Conservation (phyloP, 2,888 invertebrate genomes). For the Campoplex nolae region DNA sequence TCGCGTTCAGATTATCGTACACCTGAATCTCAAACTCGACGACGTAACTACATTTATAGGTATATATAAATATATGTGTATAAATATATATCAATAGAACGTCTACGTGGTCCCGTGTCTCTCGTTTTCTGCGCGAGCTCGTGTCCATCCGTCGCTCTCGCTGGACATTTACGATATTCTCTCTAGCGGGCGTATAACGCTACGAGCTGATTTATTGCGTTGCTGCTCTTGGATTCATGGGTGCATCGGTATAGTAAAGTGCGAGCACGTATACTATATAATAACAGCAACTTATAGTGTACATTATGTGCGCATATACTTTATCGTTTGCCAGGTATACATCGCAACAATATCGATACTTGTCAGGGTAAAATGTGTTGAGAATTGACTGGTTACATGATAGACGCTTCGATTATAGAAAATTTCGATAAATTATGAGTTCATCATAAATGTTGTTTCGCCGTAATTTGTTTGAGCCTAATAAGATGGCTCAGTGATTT, state of each 20-base stretch:
- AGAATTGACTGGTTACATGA: conserved; percentile 7
- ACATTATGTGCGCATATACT: conserved; percentile 22
- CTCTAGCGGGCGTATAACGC: conserved; percentile 55
- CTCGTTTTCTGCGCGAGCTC: conserved; percentile 39
- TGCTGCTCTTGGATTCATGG: conserved; percentile 62
- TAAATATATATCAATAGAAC: conserved; percentile 35
- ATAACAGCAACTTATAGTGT: conserved; percentile 35
- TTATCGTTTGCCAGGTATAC: conserved; percentile 26
- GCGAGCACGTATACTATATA: conserved; percentile 42
- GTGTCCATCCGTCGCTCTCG: conserved; percentile 64
- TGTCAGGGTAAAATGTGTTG: conserved; percentile 17
- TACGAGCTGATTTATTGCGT: conserved; percentile 60
- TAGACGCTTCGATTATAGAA: conserved; percentile 12
- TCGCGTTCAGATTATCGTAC: conserved; percentile 61
- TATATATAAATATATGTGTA: neutral
- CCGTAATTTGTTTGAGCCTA: neutral
- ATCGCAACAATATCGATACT: conserved; percentile 25
- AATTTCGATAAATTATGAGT: neutral
- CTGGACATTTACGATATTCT: conserved; percentile 67
- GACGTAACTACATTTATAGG: conserved; percentile 47
- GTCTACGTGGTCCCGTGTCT: conserved; percentile 54
- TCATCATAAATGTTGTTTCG: neutral
- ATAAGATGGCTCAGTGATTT: conserved; percentile 4
- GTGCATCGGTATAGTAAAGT: conserved; percentile 58
- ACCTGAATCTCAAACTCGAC: conserved; percentile 62